These are phyloP conservation scores for Drosophila acutilabella DNA, from an alignment of 2,888 invertebrate genomes.

Conservation along the genomic window DNA sequence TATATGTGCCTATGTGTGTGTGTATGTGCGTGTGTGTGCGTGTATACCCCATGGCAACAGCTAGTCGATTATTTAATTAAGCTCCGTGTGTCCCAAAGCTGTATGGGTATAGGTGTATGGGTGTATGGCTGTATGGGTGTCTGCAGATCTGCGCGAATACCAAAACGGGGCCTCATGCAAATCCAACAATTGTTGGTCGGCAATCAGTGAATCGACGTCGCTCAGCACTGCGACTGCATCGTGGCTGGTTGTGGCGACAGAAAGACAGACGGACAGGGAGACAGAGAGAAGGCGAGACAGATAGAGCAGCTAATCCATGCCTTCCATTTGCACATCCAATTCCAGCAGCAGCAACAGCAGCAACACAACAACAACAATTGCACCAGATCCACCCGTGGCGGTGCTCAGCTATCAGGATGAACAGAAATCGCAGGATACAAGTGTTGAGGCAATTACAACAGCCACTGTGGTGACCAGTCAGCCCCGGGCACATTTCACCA, in stretches of 20 bases:
- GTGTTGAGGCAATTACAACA: constrained; percentile 1
- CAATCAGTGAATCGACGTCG: constrained; percentile 66
- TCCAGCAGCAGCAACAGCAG: constrained; percentile 63
- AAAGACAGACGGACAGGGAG: background rate
- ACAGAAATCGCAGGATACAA: constrained; percentile 35
- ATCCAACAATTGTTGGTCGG: constrained; percentile 18
- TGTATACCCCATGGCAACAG: constrained; percentile 49
- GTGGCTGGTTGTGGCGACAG: constrained; percentile 1
- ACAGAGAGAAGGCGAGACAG: background rate
- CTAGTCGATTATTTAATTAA: constrained; percentile 71
- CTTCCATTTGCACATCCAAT: constrained; percentile 52
- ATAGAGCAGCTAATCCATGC: constrained; percentile 39
- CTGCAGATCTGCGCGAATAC: constrained; percentile 63
- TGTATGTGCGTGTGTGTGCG: background rate
- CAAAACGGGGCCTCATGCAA: constrained; percentile 44
- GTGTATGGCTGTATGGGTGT: constrained; percentile 22
- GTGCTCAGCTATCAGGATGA: constrained; percentile 72
- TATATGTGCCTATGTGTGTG: background rate
- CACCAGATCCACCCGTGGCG: constrained; percentile 48
- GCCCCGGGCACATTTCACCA: constrained; percentile 78
- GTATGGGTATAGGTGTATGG: constrained; percentile 8
- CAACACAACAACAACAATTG: constrained; percentile 6
- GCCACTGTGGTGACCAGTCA: constrained; percentile 58
- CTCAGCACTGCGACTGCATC: constrained; percentile 49
- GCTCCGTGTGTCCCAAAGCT: constrained; percentile 7